These are phyloP conservation scores for Australoheros scitulus DNA, from an alignment of 2,113 vertebrate species.

Conservation along the genomic window DNA sequence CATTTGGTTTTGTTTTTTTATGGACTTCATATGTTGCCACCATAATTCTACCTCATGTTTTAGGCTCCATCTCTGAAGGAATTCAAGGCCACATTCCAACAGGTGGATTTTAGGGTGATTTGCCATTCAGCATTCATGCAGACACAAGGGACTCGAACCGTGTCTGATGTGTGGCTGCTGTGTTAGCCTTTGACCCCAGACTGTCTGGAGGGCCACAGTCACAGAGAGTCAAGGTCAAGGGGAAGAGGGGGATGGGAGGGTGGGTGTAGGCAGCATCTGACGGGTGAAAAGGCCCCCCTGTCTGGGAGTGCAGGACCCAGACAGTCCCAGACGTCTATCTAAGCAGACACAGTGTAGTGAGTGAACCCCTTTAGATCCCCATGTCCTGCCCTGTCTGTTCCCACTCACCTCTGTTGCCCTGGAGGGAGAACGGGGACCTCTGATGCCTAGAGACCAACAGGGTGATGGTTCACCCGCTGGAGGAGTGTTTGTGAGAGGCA, in stretches of 20 bases:
- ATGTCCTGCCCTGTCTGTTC: slow-evolving; percentile 50
- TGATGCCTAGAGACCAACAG: slow-evolving; percentile 35
- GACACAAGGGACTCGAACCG: slow-evolving; percentile 66
- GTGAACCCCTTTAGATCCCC: slow-evolving; percentile 59
- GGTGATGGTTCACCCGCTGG: slow-evolving; percentile 51
- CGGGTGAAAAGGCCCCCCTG: slow-evolving; percentile 55
- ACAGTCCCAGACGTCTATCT: slow-evolving; percentile 75
- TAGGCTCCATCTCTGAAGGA: slow-evolving; percentile 58
- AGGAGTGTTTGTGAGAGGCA: slow-evolving; percentile 34
- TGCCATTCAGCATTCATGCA: slow-evolving; percentile 72
- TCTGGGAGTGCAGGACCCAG: slow-evolving; percentile 78
- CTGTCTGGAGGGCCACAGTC: slow-evolving; percentile 75
- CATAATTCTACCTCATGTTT: neutral
- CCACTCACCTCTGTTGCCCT: slow-evolving; percentile 59
- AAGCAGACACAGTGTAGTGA: slow-evolving; percentile 56
- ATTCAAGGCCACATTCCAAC: slow-evolving; percentile 74
- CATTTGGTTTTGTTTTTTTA: neutral
- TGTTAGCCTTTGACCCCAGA: slow-evolving; percentile 78
- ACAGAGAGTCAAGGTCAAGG: slow-evolving; percentile 78
- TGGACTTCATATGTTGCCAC: neutral
- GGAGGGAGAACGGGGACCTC: slow-evolving; percentile 33
- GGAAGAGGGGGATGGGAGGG: slow-evolving; percentile 23
- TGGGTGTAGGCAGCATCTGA: slow-evolving; percentile 55
- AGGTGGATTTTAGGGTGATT: slow-evolving; percentile 64
- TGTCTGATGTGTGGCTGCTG: slow-evolving; percentile 78